Conservation (phyloP, 2,797 vertebrate species). For the Cirrhinus molitorella region DNA sequence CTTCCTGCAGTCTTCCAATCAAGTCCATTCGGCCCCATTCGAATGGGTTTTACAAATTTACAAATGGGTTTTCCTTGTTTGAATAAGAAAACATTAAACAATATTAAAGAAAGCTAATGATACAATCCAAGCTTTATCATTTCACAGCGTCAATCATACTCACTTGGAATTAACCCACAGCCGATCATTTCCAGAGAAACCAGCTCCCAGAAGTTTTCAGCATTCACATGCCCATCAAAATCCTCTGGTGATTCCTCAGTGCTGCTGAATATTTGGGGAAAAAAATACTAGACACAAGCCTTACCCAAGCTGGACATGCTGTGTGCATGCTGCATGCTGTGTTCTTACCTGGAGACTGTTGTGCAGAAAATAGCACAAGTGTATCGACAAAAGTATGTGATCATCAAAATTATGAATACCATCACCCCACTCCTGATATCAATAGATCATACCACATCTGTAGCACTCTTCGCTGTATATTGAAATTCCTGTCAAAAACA, state of each 20-base stretch:
- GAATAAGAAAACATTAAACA: too few relatives aligned
- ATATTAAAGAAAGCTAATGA: too few relatives aligned
- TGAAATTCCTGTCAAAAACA: constrained; percentile 18
- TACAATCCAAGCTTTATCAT: too few relatives aligned
- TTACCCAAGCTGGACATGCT: background rate
- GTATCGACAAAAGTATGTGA: background rate
- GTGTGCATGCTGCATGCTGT: too few relatives aligned
- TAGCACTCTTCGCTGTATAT: background rate
- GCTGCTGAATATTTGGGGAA: background rate
- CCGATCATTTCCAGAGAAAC: constrained; percentile 5
- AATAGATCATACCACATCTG: background rate
- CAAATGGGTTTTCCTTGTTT: too few relatives aligned
- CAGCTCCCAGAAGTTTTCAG: background rate
- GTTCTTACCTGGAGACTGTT: constrained; percentile 24
- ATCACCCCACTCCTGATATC: constrained; percentile 10
- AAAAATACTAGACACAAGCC: background rate
- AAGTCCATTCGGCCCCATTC: too few relatives aligned
- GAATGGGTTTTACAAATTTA: too few relatives aligned
- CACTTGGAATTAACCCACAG: too few relatives aligned
- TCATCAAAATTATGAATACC: constrained; percentile 4
- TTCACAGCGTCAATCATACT: too few relatives aligned
- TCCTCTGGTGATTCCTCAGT: constrained; percentile 6
- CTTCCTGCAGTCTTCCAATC: constrained; percentile 10
- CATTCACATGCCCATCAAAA: background rate
- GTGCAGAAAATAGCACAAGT: constrained; percentile 4